phyloP scores from a whole-genome alignment of 1,140 invertebrate species.

The Dreissena rostriformis region DNA sequence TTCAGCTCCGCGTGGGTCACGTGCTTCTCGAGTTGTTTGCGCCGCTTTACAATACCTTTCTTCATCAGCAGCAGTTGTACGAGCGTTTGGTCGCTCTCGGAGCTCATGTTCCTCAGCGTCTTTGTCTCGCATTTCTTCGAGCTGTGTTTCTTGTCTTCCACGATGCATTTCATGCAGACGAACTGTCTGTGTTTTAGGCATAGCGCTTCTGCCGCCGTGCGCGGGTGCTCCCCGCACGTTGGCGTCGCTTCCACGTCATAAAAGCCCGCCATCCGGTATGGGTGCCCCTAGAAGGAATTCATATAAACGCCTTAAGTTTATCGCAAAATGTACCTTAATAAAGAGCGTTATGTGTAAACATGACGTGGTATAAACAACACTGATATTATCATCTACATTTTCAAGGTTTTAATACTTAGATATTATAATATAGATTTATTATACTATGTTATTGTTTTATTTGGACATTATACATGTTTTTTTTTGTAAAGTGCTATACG shows the following conservation, averaged over 20 bases:
- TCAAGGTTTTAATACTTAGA: no score
- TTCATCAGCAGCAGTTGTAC: background rate
- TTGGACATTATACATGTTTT: no score
- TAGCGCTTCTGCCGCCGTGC: background rate
- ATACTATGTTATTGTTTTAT: no score
- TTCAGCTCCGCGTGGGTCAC: background rate
- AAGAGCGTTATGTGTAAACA: no score
- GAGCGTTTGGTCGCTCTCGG: background rate
- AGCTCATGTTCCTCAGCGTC: background rate
- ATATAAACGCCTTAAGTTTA: no score
- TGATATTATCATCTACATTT: no score
- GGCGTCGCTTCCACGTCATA: background rate
- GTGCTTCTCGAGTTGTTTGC: background rate
- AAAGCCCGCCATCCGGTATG: no score
- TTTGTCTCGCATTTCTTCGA: background rate
- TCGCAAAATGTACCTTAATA: no score
- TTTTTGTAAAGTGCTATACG: no score
- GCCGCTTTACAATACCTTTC: background rate
- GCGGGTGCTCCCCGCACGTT: background rate
- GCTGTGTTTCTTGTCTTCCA: constrained; percentile 3
- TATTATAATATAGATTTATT: no score
- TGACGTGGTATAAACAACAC: no score
- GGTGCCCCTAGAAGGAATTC: no score
- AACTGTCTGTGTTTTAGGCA: background rate
- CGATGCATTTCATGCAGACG: background rate